Percentiles rank a stretch among this genome's conserved stretches.
Evolutionary conservation across 2,888 invertebrate genomes (phyloP).

Genomic region (Selenia dentaria): DNA sequence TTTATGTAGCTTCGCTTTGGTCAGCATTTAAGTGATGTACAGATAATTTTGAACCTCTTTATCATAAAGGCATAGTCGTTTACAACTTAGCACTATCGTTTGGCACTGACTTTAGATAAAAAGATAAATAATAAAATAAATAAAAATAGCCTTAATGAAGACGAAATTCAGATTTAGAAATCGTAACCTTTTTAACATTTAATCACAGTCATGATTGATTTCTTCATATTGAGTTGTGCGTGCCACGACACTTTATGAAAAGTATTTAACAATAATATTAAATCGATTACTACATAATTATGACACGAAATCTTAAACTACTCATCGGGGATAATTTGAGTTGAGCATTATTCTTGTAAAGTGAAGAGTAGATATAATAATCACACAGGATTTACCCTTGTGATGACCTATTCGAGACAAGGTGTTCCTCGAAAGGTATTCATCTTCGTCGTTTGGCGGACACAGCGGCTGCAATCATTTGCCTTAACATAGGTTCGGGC

Average conservation of each 20-base stretch:
- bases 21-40: conserved; percentile 61
- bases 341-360: conserved; percentile 83
- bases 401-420: conserved; percentile 60
- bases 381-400: conserved; percentile 69
- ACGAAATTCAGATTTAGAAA: conserved; percentile 64
- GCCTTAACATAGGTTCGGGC: conserved; percentile 94
- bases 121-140: conserved; percentile 64
- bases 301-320: conserved; percentile 83
- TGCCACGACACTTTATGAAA: conserved; percentile 73
- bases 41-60: conserved; percentile 68
- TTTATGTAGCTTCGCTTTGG: conserved; percentile 66
- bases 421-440: conserved; percentile 57
- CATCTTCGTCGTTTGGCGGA: conserved; percentile 90
- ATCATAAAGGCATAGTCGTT: conserved; percentile 74
- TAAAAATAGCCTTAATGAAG: conserved; percentile 68
- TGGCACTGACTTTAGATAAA: conserved; percentile 72
- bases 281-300: conserved; percentile 72
- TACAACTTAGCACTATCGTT: conserved; percentile 81
- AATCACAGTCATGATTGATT: conserved; percentile 81
- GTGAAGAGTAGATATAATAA: conserved; percentile 75
- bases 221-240: conserved; percentile 66
- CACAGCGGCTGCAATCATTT: conserved; percentile 94
- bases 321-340: conserved; percentile 78
- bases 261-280: conserved; percentile 58
- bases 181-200: conserved; percentile 66